Conservation (phyloP, 1,140 invertebrate genomes). For the Trinorchestia longiramus region DNA sequence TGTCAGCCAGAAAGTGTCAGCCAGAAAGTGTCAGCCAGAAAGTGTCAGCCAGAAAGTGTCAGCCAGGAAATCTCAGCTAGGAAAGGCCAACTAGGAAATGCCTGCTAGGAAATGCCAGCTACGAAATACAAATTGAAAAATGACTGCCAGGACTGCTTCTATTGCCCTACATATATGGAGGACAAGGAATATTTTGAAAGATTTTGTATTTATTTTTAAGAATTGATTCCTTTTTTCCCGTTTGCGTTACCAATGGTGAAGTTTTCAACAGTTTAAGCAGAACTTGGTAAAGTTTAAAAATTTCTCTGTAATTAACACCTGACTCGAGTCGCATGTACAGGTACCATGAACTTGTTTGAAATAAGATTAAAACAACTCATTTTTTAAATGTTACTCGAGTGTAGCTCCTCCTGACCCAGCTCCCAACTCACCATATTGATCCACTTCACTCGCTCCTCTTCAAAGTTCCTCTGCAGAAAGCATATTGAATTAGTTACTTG, state of each 20-base stretch:
- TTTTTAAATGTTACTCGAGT: background rate
- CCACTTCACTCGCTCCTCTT: slow-evolving; percentile 33
- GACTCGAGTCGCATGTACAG: background rate
- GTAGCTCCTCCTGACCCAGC: background rate
- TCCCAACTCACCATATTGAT: slow-evolving; percentile 31
- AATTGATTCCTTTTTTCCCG: too few relatives aligned
- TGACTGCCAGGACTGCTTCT: too few relatives aligned
- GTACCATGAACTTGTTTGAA: background rate
- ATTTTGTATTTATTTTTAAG: too few relatives aligned
- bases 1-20: too few relatives aligned
- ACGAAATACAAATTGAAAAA: too few relatives aligned
- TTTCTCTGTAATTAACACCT: background rate
- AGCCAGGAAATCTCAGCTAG: too few relatives aligned
- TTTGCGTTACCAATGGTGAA: background rate
- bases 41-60: too few relatives aligned
- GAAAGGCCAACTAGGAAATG: too few relatives aligned
- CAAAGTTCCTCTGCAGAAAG: slow-evolving; percentile 1
- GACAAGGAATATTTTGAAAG: too few relatives aligned
- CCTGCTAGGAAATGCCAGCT: too few relatives aligned
- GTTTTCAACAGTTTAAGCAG: background rate
- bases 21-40: too few relatives aligned
- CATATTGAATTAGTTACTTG: background rate
- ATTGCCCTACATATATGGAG: too few relatives aligned
- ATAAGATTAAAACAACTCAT: background rate
- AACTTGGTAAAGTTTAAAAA: background rate